Evolutionary conservation across 2,797 vertebrate genomes (phyloP), one percentile per base, ranked within the genome.

Genomic region (Lacerta agilis): DNA sequence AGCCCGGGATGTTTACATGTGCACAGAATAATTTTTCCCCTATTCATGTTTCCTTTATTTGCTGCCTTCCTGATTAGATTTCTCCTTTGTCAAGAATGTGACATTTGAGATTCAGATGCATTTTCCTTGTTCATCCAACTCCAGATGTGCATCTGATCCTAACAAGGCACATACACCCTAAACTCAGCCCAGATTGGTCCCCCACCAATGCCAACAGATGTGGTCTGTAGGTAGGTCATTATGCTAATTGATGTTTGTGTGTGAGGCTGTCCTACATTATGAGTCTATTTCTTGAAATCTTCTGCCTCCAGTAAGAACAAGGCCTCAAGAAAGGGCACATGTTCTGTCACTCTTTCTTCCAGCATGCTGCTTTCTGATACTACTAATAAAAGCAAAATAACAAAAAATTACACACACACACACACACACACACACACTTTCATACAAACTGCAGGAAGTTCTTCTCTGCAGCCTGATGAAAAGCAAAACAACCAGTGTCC

Each of bases 1-100:
- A 82, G 90, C 86, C 0, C 66, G 90, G 91, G 83, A 64, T 75
- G 86, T 91, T 92, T 93, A 86, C 90, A 93, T 90, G 90, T 92
- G 91, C 92, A 94, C 91, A 95, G 91, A 88, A 8, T 92, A 93
- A 94, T 87, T 89, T 92, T 90, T 72, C 90, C 86, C 82, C 90
- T 41, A n/a, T 89, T 92, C 3, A 38, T 1, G 11, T 92, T 95
- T 93, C 91, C 92, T 93, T 86, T 8, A 2, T 45, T 87, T 86
- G 83, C 13, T 55, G 49, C 0, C 73, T 79, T 45, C 76, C 79
- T 87, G 8, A 0, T 25, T 73, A 43, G 69, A 25, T 66, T 77
- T 76, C 43, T 81, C 76, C 82, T 77, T 79, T n/a, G 49, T 41
- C 45, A 33, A 33, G 55, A 67, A 64, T 49, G 9, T 64, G 61